Percentiles rank a stretch among this genome's conserved stretches.
Conservation (phyloP, 2,113 vertebrate species). For the Paradoxurus hermaphroditus region DNA sequence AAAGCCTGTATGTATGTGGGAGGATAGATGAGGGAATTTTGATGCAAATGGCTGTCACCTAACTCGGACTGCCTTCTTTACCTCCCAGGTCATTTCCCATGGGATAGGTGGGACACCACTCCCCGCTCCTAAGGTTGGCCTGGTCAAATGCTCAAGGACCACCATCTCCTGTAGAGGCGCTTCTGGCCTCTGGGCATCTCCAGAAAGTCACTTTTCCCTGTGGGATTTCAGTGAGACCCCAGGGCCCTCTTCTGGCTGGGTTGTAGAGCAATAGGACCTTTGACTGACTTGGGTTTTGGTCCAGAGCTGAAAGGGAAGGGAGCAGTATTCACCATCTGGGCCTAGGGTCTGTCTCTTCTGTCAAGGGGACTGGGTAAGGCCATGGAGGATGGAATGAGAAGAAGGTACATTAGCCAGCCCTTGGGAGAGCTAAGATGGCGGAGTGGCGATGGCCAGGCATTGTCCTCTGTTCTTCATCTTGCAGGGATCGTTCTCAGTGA, state of each 20-base stretch:
- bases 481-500: rapidly evolving
- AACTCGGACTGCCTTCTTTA: rapidly evolving
- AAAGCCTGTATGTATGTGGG: neutral
- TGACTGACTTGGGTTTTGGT: neutral
- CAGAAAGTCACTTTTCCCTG: constrained; percentile 51
- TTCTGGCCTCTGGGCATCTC: constrained; percentile 29
- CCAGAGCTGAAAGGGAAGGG: neutral
- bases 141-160: neutral
- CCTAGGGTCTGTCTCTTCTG: neutral
- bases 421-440: neutral
- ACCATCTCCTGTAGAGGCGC: neutral
- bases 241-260: neutral
- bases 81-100: neutral
- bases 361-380: neutral
- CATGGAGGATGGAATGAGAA: neutral
- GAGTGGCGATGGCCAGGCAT: neutral
- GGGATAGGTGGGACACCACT: neutral
- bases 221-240: constrained; percentile 25
- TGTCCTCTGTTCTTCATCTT: neutral
- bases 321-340: neutral
- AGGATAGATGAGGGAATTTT: neutral
- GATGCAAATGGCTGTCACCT: neutral
- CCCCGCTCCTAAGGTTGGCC: neutral
- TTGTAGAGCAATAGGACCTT: neutral
- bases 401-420: neutral